Evolutionary conservation across 2,113 vertebrate species (phyloP).

Genomic region (Podocnemis expansa): DNA sequence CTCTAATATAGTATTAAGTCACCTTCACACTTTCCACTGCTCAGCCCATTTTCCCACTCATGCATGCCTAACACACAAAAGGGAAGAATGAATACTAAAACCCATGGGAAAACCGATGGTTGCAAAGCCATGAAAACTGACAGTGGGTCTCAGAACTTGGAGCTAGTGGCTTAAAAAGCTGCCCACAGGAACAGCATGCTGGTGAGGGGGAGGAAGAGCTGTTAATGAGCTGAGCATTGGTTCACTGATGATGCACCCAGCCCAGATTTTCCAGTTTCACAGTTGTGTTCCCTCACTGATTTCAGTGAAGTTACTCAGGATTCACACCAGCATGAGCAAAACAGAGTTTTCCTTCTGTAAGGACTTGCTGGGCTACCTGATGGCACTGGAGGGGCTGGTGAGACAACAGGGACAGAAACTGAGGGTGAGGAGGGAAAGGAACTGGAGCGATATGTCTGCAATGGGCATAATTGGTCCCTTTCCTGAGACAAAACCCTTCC

Average conservation of each 20-base stretch:
- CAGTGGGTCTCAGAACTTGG: not conserved
- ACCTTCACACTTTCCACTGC: too few species aligned
- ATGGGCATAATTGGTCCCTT: not conserved
- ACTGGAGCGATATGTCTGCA: not conserved
- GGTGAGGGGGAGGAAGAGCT: not conserved
- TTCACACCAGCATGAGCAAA: not conserved
- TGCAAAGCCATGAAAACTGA: not conserved
- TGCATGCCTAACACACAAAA: too few species aligned
- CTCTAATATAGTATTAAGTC: not conserved
- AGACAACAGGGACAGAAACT: not conserved
- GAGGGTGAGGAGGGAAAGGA: not conserved
- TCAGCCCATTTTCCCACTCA: too few species aligned
- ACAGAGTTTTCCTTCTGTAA: not conserved
- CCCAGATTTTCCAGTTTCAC: not conserved
- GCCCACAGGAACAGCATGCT: not conserved
- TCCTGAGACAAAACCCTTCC: not conserved
- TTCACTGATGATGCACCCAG: not conserved
- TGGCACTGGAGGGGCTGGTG: not conserved
- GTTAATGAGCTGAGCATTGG: not conserved
- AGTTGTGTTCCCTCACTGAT: not conserved
- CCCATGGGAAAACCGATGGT: not conserved
- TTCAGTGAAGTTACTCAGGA: not conserved
- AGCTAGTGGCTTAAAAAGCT: not conserved
- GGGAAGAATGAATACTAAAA: not conserved
- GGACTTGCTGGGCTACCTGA: not conserved